Conservation (phyloP, 2,888 invertebrate species). For the Autographa gamma region DNA sequence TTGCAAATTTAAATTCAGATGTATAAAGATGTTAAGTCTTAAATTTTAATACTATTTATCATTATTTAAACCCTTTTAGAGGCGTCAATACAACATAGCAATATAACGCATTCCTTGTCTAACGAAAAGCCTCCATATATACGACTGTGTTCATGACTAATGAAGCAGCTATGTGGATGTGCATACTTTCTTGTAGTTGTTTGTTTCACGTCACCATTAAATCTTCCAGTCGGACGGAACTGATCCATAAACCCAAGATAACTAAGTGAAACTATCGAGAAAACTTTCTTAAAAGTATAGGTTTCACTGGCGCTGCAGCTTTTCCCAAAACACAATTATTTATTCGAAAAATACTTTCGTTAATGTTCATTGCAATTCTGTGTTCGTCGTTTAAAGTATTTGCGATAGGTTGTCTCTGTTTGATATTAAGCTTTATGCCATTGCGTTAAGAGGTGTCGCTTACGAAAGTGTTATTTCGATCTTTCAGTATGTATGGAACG, state of each 20-base stretch:
- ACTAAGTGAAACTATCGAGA: slow-evolving; percentile 50
- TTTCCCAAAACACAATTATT: slow-evolving; percentile 40
- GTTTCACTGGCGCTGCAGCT: slow-evolving; percentile 32
- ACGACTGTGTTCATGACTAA: slow-evolving; percentile 37
- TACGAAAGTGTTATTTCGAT: slow-evolving; percentile 36
- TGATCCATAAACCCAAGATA: slow-evolving; percentile 18
- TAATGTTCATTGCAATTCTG: slow-evolving; percentile 49
- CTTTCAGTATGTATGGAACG: slow-evolving; percentile 67
- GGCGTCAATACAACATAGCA: neutral
- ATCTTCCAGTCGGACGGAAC: slow-evolving; percentile 36
- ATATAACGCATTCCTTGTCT: slow-evolving; percentile 15
- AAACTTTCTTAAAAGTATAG: slow-evolving; percentile 40
- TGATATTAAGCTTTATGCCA: slow-evolving; percentile 30
- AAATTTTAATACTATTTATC: neutral
- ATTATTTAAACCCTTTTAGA: neutral
- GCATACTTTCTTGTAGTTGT: slow-evolving; percentile 28
- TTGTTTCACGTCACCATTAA: slow-evolving; percentile 40
- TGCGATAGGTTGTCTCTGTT: slow-evolving; percentile 9
- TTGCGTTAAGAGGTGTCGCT: slow-evolving; percentile 19
- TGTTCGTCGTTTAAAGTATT: slow-evolving; percentile 32
- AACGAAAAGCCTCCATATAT: slow-evolving; percentile 1
- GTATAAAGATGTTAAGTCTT: neutral
- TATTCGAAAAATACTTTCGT: slow-evolving; percentile 32
- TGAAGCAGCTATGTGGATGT: slow-evolving; percentile 22
- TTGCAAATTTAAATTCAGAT: slow-evolving; percentile 55